Percentiles rank a stretch among this genome's conserved stretches.
Conservation (phyloP, 2,113 vertebrate species). For the Acanthochromis polyacanthus region DNA sequence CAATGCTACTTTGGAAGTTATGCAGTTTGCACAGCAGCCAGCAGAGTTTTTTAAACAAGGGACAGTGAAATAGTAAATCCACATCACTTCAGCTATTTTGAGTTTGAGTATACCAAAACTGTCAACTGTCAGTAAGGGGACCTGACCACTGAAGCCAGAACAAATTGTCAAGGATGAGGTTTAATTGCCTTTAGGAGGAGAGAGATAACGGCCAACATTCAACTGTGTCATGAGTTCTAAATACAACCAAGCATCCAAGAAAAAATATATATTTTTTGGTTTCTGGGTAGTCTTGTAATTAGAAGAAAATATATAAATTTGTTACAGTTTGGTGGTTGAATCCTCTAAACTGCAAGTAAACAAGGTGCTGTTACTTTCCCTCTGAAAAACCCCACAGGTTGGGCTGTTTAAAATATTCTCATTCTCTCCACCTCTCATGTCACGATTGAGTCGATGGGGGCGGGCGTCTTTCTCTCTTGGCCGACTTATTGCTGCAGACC, state of each 20-base stretch:
- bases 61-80: not conserved
- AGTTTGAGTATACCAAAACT: not conserved
- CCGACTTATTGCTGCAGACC: conserved; percentile 1
- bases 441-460: not conserved
- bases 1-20: not conserved
- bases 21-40: not conserved
- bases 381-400: not conserved
- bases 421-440: not conserved
- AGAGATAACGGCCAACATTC: not conserved
- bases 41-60: not conserved
- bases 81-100: not conserved
- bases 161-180: not conserved
- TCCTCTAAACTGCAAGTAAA: conserved; percentile 20
- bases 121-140: not conserved
- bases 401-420: conserved; percentile 2
- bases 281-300: conserved; percentile 1
- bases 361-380: conserved; percentile 6
- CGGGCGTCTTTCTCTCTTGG: not conserved
- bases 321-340: conserved; percentile 22
- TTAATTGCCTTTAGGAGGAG: conserved; percentile 7
- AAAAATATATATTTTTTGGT: not conserved
- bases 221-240: conserved; percentile 17
- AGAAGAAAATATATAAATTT: conserved; percentile 2
- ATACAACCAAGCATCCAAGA: not conserved
- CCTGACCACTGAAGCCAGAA: conserved; percentile 25